phyloP scores from a whole-genome alignment of 2,888 invertebrate species.

The Eilema depressum region DNA sequence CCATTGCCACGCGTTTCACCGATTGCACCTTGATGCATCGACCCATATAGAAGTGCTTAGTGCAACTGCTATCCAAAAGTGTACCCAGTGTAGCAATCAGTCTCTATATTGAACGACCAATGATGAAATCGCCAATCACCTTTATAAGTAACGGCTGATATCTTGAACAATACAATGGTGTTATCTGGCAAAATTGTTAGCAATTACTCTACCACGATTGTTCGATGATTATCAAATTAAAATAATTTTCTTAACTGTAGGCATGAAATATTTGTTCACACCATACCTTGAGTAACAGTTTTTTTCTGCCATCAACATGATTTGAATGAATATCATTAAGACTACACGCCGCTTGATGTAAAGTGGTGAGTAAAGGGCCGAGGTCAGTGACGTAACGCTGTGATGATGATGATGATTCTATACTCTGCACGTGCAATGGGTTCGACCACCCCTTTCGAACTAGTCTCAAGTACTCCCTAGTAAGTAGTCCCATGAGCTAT shows the following conservation, averaged over 20 bases:
- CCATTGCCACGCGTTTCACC: no score
- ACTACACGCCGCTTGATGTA: background rate
- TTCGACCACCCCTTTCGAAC: background rate
- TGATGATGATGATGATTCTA: background rate
- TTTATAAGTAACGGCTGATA: no score
- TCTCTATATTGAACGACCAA: no score
- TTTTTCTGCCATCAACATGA: no score
- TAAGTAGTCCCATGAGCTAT: constrained; percentile 10
- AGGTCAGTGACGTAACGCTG: background rate
- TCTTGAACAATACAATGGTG: background rate
- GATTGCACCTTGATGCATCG: no score
- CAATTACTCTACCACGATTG: background rate
- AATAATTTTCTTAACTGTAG: background rate
- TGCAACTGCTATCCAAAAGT: no score
- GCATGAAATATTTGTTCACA: background rate
- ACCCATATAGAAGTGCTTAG: no score
- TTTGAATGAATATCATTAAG: background rate
- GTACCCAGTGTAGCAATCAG: no score
- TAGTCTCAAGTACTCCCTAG: background rate
- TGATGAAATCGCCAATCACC: no score
- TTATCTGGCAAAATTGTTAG: background rate
- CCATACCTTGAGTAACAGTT: background rate
- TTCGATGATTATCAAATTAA: background rate
- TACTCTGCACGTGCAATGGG: background rate
- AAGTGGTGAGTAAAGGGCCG: background rate